phyloP scores from a whole-genome alignment of 2,113 vertebrate species.

The Hymenochirus boettgeri region DNA sequence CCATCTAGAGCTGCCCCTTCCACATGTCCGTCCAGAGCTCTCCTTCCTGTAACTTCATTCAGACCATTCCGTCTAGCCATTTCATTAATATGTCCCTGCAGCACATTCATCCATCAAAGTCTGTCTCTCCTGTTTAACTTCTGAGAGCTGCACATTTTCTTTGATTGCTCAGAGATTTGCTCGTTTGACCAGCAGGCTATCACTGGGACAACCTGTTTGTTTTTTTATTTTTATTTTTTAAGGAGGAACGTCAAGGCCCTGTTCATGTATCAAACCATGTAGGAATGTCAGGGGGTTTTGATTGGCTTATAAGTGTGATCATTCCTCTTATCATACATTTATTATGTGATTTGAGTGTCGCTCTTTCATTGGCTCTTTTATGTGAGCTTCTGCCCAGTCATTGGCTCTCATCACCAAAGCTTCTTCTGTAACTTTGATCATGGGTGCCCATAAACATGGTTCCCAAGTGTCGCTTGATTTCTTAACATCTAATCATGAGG shows the following conservation, averaged over 20 bases:
- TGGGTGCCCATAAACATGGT: background rate
- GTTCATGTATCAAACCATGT: no score
- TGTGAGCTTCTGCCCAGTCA: background rate
- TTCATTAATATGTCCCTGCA: no score
- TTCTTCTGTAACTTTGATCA: background rate
- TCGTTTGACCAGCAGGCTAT: no score
- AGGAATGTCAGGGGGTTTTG: no score
- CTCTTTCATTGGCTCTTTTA: background rate
- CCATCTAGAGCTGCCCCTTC: background rate
- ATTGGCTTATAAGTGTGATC: no score
- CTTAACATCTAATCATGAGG: background rate
- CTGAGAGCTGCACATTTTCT: no score
- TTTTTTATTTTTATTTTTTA: no score
- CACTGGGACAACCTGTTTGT: no score
- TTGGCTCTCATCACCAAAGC: background rate
- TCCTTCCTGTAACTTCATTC: background rate
- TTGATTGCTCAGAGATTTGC: no score
- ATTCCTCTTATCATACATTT: no score
- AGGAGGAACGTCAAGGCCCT: no score
- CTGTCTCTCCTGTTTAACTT: background rate
- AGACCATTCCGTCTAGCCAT: no score
- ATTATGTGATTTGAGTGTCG: background rate
- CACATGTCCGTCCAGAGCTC: slow-evolving; percentile 1
- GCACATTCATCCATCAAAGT: background rate
- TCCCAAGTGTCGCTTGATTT: background rate